Base-by-base conservation (phyloP, 2,888 invertebrate genomes). In the Bellardia bayeri region DNA sequence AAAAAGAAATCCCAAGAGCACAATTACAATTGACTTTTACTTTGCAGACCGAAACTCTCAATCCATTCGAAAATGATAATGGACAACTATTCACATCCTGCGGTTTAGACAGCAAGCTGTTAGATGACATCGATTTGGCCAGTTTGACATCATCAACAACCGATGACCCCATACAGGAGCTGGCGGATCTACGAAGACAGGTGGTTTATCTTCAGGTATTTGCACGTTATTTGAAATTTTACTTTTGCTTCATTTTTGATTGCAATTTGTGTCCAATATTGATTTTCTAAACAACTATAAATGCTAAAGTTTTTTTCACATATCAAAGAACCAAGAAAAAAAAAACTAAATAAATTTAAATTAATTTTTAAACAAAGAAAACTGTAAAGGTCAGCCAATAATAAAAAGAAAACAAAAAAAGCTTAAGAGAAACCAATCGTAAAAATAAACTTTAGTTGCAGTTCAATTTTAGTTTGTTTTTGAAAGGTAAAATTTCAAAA, bases 11-110 rank as follows among this genome's bases (percentile, higher is more conserved):
- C n/a, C n/a, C 4, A 51, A 51, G n/a, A 51, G 14, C 51, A 51
- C n/a, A 51, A n/a, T 51, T 6, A 51, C 2, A 51, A n/a, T 2
- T n/a, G 6, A 51, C 51, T 51, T 51, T 64, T 76, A 56, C 40
- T 54, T 89, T 94, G 11, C 94, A 97, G 97, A 96, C 97, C 93
- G 97, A 97, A 95, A 96, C 97, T 96, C 96, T 97, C 96, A 97
- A 97, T 96, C 97, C 97, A 95, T 97, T 97, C 95, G 96, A 97
- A 93, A 96, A 94, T 88, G 94, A 95, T 94, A 96, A 96, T 95
- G 95, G 96, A 94, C 95, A 95, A 94, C 95, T 95, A 94, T 95
- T 95, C 93, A 92, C 92, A 84, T 91, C 93, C 89, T 93, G 93
- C 74, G 93, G 95, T 94, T 93, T 95, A 94, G 95, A 95, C 92